A percentile compares a stretch with the other conserved stretches of the same genome.
phyloP scores from a whole-genome alignment of 2,888 invertebrate genomes.

The Eupithecia insigniata region DNA sequence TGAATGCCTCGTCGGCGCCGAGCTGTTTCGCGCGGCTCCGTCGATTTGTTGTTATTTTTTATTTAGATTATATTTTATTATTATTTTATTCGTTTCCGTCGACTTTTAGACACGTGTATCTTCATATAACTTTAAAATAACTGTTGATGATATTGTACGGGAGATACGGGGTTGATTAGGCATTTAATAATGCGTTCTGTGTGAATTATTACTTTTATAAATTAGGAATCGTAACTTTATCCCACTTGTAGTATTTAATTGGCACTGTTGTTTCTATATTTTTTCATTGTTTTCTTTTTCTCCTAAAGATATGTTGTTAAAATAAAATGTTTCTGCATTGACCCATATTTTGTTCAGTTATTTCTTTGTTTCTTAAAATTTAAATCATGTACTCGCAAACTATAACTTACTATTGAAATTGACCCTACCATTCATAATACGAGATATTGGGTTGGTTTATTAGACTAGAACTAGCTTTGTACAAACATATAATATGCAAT shows the following conservation, averaged over 20 bases:
- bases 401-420: conserved; percentile 3
- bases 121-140: conserved; percentile 63
- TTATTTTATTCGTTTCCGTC: conserved; percentile 73
- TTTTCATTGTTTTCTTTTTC: conserved; percentile 67
- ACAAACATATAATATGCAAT: conserved; percentile 61
- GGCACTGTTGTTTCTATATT: conserved; percentile 80
- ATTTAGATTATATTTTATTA: conserved; percentile 78
- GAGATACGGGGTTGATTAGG: conserved; percentile 49
- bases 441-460: conserved; percentile 44
- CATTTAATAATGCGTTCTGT: conserved; percentile 45
- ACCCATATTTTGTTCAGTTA: conserved; percentile 66
- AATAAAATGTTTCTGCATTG: conserved; percentile 78
- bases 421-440: conserved; percentile 26
- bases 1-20: conserved; percentile 49
- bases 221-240: conserved; percentile 54
- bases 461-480: conserved; percentile 60
- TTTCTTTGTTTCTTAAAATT: conserved; percentile 51
- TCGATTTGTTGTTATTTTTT: conserved; percentile 74
- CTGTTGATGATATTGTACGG: conserved; percentile 62
- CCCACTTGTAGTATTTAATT: conserved; percentile 70
- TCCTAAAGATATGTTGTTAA: conserved; percentile 74
- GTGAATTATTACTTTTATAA: conserved; percentile 46
- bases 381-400: conserved; percentile 4
- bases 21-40: conserved; percentile 58
- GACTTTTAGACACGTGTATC: conserved; percentile 70